Evolutionary conservation across 1,140 invertebrate species (phyloP).

Genomic region (Drosophila melanica): DNA sequence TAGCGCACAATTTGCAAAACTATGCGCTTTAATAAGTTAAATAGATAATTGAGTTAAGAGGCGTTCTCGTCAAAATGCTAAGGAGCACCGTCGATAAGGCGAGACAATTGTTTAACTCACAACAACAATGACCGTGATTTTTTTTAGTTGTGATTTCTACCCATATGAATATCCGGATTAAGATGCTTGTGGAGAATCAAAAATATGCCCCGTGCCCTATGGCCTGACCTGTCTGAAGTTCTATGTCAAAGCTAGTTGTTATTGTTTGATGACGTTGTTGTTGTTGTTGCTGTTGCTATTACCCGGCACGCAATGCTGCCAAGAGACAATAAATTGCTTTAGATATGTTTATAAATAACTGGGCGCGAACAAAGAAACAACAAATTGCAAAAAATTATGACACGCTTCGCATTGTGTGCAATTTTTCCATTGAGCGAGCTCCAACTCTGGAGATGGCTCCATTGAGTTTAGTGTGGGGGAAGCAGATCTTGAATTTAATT

Average conservation of each 20-base stretch:
- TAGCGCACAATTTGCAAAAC: no score
- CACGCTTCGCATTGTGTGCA: constrained; percentile 52
- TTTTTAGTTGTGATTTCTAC: constrained; percentile 1
- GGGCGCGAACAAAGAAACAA: constrained; percentile 55
- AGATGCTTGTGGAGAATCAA: constrained; percentile 32
- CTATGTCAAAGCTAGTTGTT: constrained; percentile 71
- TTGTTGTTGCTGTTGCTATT: constrained; percentile 3
- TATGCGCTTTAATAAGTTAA: constrained; percentile 78
- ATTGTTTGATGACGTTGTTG: no score
- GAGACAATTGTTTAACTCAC: constrained; percentile 28
- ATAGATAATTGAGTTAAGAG: constrained; percentile 81
- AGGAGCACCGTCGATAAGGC: constrained; percentile 31
- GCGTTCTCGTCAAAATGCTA: constrained; percentile 43
- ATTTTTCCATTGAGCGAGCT: constrained; percentile 28
- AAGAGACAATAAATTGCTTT: constrained; percentile 45
- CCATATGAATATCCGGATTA: constrained; percentile 62
- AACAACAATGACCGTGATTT: not conserved
- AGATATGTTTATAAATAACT: constrained; percentile 53
- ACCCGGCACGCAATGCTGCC: constrained; percentile 54
- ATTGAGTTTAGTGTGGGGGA: not conserved
- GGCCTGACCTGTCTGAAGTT: constrained; percentile 49
- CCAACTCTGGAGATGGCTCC: not conserved
- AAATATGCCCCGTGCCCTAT: constrained; percentile 7
- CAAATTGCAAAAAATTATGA: constrained; percentile 65
- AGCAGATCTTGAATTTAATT: constrained; percentile 46